Base-by-base conservation (phyloP, 2,113 vertebrate species). In the Halichoeres trimaculatus region DNA sequence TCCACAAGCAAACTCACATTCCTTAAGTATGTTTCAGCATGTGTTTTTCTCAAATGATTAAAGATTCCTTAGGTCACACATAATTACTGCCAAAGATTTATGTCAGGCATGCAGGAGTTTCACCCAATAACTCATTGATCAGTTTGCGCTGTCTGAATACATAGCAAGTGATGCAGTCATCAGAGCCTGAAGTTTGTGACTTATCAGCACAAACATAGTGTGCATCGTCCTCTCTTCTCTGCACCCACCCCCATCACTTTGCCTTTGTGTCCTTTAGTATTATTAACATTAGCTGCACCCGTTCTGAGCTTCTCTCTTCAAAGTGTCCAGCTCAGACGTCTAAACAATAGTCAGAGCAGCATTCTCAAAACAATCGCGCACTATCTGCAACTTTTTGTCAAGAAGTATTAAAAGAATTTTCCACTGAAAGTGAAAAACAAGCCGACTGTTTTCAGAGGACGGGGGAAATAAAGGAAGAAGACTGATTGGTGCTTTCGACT, bases 131-230 rank as follows among this genome's bases (percentile, higher is more conserved):
- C 13, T 68, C 69, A 86, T 76, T 64, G 59, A 91, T 89, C 69
- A 72, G 62, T 50, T 63, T 51, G 47, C 30, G 55, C 52, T 57
- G 16, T 65, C 73, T 54, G 85, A 91, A 92, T 88, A 87, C 43
- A 45, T 45, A 45, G 14, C 78, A 78, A 74, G 74, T 43, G 62
- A 85, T 80, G 73, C 74, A 84, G 48, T 73, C 66, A 35, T 81
- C 60, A 52, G 55, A 71, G 38, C 35, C 17, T 43, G 63, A 58
- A 54, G 52, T 67, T 71, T 76, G 64, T 90, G 85, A 89, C 88
- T 86, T 69, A 84, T 90, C 90, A 77, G 88, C 78, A 81, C 62
- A 85, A 88, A 90, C 74, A 77, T n/a, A 63, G 19, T 47, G 74
- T 69, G 20, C 68, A 35, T 70, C 65, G 22, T 40, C 34, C 52